A percentile compares a stretch with the other conserved stretches of the same genome.
phyloP scores from a whole-genome alignment of 2,797 vertebrate species.

The Anguilla marmorata region DNA sequence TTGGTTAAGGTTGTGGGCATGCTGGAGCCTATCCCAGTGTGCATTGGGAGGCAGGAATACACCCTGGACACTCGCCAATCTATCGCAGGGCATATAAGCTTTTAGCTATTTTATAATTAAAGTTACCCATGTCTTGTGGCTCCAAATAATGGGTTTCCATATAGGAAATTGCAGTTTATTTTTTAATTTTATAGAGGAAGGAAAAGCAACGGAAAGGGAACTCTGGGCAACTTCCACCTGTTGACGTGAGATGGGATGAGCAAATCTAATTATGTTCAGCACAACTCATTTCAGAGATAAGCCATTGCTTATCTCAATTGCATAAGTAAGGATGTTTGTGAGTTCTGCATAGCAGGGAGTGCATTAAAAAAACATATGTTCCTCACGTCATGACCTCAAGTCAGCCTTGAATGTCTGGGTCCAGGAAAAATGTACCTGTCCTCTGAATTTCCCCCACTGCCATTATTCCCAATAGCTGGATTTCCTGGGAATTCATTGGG shows the following conservation, averaged over 20 bases:
- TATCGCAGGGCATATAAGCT: no score
- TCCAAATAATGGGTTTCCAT: background rate
- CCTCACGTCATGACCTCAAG: background rate
- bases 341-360: background rate
- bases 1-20: no score
- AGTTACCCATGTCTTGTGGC: background rate
- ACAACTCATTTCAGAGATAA: background rate
- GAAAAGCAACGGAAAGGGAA: background rate
- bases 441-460: no score
- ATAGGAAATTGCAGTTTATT: background rate
- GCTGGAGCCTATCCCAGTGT: no score
- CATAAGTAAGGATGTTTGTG: constrained; percentile 11
- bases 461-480: no score
- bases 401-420: background rate
- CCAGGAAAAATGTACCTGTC: background rate
- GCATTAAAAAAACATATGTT: background rate
- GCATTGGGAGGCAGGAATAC: no score
- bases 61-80: no score
- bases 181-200: background rate
- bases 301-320: background rate
- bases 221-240: background rate
- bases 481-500: no score
- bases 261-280: background rate
- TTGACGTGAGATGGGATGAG: background rate
- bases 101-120: no score